These are phyloP conservation scores for Oryzias woworae DNA, from an alignment of 2,113 vertebrate species.

Conservation along the genomic window DNA sequence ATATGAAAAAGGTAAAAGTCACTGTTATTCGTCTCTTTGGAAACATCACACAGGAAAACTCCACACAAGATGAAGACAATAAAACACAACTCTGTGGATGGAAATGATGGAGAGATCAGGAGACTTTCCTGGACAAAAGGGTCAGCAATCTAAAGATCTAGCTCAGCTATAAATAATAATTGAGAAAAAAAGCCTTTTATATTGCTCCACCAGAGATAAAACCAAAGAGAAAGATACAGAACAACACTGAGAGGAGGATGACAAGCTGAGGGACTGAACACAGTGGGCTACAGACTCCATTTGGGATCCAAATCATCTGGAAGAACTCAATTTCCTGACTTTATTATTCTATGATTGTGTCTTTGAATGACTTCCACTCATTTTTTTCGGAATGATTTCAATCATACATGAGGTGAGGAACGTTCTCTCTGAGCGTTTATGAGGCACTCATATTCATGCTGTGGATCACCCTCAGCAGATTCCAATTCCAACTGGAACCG, in stretches of 20 bases:
- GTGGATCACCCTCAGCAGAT: too few relatives aligned
- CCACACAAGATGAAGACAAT: neutral
- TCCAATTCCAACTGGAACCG: too few relatives aligned
- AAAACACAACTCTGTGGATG: slow-evolving; percentile 8
- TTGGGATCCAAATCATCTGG: too few relatives aligned
- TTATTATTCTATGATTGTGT: too few relatives aligned
- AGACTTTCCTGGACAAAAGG: slow-evolving; percentile 22
- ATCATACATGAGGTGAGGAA: too few relatives aligned
- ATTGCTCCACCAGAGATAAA: slow-evolving; percentile 18
- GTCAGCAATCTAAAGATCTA: slow-evolving; percentile 22
- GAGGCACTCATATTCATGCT: too few relatives aligned
- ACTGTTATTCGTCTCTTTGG: slow-evolving; percentile 11
- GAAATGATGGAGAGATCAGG: slow-evolving; percentile 15
- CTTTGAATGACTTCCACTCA: too few relatives aligned
- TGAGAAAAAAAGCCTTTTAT: slow-evolving; percentile 7
- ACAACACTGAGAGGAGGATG: slow-evolving; percentile 19
- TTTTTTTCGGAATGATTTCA: too few relatives aligned
- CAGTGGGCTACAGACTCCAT: neutral
- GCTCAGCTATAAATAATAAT: slow-evolving; percentile 28
- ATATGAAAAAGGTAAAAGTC: neutral
- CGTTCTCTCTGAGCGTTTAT: too few relatives aligned
- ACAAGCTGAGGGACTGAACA: slow-evolving; percentile 7
- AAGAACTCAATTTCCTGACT: too few relatives aligned
- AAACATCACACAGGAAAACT: neutral
- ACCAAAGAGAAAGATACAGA: slow-evolving; percentile 1